Percentiles rank a stretch among this genome's conserved stretches.
Evolutionary conservation across 1,140 invertebrate genomes (phyloP).

Genomic region (Mercenaria mercenaria): DNA sequence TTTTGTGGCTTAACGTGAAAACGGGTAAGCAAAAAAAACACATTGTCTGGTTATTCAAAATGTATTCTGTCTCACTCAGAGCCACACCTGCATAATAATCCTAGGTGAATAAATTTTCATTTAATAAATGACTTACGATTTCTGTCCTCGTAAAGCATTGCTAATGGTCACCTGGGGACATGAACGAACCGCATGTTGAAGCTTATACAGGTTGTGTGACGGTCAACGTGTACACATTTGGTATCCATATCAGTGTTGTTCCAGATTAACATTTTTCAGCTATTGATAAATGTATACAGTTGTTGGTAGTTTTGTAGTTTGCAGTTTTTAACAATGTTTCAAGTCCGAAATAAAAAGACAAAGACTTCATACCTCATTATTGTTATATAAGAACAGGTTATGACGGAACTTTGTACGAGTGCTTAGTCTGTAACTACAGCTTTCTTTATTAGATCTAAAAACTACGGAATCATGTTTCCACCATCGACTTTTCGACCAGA

Average conservation of each 20-base stretch:
- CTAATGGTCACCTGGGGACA: conserved; percentile 25
- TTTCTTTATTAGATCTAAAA: no score
- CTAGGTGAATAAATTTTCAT: background rate
- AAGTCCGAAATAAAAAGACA: no score
- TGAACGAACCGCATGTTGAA: background rate
- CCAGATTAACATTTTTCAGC: background rate
- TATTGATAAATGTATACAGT: no score
- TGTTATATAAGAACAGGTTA: no score
- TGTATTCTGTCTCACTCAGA: background rate
- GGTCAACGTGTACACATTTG: conserved; percentile 14
- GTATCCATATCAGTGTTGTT: background rate
- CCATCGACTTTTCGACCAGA: no score
- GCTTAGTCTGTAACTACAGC: no score
- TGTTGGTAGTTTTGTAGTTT: no score
- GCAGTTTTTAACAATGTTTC: no score
- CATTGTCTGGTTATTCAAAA: background rate
- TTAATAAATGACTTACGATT: background rate
- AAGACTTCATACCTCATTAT: no score
- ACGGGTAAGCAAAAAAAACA: background rate
- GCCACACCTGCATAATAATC: conserved; percentile 7
- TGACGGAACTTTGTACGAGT: no score
- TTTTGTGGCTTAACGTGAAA: background rate
- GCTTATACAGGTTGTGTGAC: background rate
- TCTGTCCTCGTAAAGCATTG: conserved; percentile 4
- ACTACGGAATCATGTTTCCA: no score